Base-by-base conservation (phyloP, 2,888 invertebrate genomes). In the Linnaemya vulpina region DNA sequence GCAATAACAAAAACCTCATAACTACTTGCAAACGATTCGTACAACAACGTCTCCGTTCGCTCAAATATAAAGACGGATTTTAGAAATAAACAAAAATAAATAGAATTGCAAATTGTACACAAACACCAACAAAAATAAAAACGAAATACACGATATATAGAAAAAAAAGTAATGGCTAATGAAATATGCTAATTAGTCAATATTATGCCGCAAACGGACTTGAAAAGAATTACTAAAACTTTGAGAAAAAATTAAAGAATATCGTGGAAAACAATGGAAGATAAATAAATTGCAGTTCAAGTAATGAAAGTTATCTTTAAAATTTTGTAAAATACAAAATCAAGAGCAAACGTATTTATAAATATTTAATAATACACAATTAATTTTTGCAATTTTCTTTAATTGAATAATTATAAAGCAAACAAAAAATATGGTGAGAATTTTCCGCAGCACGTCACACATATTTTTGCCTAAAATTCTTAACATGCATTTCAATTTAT, bases 1-100 rank as follows among this genome's bases (percentile, higher is more conserved):
- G 75, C 82, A 82, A 75, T 62, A 81, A 83, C 58, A 65, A 71
- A 77, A 51, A 80, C 40, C 71, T 83, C 65, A 65, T 77, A 73
- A 71, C 71, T 46, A 67, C 53, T 38, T 38, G 46, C 35, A 63
- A 63, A 70, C 70, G 62, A 62, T 78, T 53, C 75, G 25, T 73
- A 65, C 63, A 51, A 65, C n/a, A n/a, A 20, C 38, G 38, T 70
- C n/a, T 20, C 25, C 38, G 38, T 70, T n/a, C n/a, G 65, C 20
- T 71, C 58, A 80, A 80, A 43, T 58, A 43, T 13, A 46, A 46
- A 62, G 75, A 75, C 35, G 58, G 58, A 58, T 71, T 76, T 71
- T 30, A 22, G 71, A 40, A 20, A 46, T 10, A 40, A 15, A 7
- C 17, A 46, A 43, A 63, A 11, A 55, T 22, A 46, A 62, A 60